Base-by-base conservation (phyloP, 2,797 vertebrate genomes). In the Neomorphus geoffroyi region DNA sequence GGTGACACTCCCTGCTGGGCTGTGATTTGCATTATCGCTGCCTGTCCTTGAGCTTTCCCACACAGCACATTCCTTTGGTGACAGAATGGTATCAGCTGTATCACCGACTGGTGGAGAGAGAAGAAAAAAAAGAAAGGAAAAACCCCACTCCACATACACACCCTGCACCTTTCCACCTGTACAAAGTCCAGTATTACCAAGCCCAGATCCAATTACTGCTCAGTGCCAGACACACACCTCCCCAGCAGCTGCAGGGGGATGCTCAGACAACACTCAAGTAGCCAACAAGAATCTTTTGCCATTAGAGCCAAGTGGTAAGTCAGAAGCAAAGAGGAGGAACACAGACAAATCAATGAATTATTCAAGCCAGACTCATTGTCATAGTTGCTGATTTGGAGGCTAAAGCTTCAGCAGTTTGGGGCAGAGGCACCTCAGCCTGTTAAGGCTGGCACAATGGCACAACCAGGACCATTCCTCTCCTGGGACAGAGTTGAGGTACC, bases 281-380 rank as follows among this genome's bases (percentile, higher is more conserved):
- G 65, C 83, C 67, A 88, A 43, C 3, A 11, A 91, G 84, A 61
- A 30, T 74, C 65, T 77, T 56, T 77, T 92, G 73, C 74, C 81
- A 26, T 85, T 66, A 26, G 37, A 86, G 80, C 81, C n/a, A 53
- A 84, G 53, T 35, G 21, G 33, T 67, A 90, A 93, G 58, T 66
- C 70, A 91, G 80, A 73, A 80, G 64, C n/a, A 28, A 80, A 8
- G 30, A 82, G 53, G 22, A 94, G 51, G 50, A 94, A 74, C 41
- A 41, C 8, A 82, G 54, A 54, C 64, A 80, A 86, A 82, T 60
- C 88, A 67, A 84, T 75, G 45, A 89, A 95, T 93, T 83, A 77
- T 91, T 90, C 87, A 92, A 78, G 56, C 39, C 82, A 88, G 73
- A 84, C 28, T 89, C 62, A 33, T 32, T 32, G 1, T 64, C 79